A percentile compares a stretch with the other conserved stretches of the same genome.
phyloP scores from a whole-genome alignment of 2,113 vertebrate species.

The Gymnocephalus cernua region DNA sequence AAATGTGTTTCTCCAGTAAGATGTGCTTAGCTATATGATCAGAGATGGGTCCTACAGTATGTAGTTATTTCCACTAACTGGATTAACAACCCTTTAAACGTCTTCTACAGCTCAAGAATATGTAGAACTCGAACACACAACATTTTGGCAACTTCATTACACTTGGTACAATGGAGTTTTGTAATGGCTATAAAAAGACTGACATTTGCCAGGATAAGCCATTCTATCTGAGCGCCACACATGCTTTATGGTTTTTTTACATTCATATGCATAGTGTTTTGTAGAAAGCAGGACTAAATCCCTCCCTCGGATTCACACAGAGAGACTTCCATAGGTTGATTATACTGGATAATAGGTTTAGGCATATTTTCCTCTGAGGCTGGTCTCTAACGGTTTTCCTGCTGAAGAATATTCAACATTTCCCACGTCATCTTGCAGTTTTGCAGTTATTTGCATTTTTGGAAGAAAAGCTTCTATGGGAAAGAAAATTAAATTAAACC shows the following conservation, averaged over 20 bases:
- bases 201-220: conserved; percentile 12
- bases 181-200: conserved; percentile 2
- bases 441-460: not conserved
- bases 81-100: too few relatives aligned
- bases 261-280: conserved; percentile 5
- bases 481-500: not conserved
- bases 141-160: not conserved
- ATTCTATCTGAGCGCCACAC: conserved; percentile 1
- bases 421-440: not conserved
- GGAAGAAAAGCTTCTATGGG: not conserved
- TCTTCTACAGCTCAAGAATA: too few relatives aligned
- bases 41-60: too few relatives aligned
- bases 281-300: not conserved
- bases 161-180: not conserved
- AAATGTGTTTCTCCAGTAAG: not conserved
- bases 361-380: conserved; percentile 21
- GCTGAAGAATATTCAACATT: not conserved
- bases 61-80: too few relatives aligned
- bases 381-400: conserved; percentile 7
- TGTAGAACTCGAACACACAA: too few relatives aligned
- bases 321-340: not conserved
- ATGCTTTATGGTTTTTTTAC: not conserved
- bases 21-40: too few relatives aligned
- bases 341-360: conserved; percentile 27
- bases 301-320: conserved; percentile 6